Evolutionary conservation across 2,797 vertebrate genomes (phyloP), one percentile per base, ranked within the genome.

Genomic region (Amniataba percoides): DNA sequence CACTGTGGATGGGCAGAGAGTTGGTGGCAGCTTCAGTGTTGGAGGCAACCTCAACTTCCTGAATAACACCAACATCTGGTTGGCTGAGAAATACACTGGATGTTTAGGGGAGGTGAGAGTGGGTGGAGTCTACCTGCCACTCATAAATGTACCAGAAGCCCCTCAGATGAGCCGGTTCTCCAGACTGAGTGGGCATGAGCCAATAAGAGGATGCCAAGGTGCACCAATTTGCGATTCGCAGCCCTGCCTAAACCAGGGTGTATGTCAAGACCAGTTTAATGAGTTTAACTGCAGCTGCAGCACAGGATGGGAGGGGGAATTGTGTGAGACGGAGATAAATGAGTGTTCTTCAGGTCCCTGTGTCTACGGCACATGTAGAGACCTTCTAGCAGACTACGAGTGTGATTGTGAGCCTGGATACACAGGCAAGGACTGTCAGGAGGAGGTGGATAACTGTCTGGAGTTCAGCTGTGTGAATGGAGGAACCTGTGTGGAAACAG

Each of bases 51-150:
- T 99, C 58, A 95, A 95, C 87, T 98, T 98, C 82, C 93, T 99
- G 9, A 96, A 94, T 77, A 83, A 93, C 12, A 93, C 95, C 0
- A 87, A 74, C 0, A 36, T 99, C 5, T 75, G 91, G 45, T 40
- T 99, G 71, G 97, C 96, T 0, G 95, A 97, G 64, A 97, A 97
- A 34, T 99, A 96, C 94, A 96, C 95, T 0, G 98, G 98, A 77
- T 99, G 98, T 91, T 89, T 99, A 15, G 96, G 97, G 2, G 95
- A 92, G 16, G 95, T 97, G 78, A 92, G 94, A 46, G 92, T 99
- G 0, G 97, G 97, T 0, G 97, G 96, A 0, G 90, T 99, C 51
- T 94, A 97, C 76, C 92, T 99, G 78, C 97, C 97, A 0, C 94
- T 98, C 48, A 61, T 91, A 0, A 88, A 84, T 7, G 84, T 76